Percentiles rank a stretch among this genome's conserved stretches.
These are phyloP conservation scores for Aurelia coerulea DNA, from an alignment of 30 jellyfish, hydroid and myxozoan genomes.

Conservation along the genomic window DNA sequence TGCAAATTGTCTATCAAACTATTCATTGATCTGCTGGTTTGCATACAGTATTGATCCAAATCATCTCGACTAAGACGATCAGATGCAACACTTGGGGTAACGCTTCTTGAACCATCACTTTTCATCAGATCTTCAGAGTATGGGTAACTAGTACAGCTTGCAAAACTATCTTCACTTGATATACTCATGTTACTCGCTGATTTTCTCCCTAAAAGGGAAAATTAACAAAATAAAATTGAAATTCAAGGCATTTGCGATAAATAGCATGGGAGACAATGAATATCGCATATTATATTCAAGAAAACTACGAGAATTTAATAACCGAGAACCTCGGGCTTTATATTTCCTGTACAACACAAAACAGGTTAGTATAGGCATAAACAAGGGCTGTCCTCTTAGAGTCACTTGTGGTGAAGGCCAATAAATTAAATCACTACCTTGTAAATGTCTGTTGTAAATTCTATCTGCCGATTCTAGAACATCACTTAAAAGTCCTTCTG, in stretches of 20 bases:
- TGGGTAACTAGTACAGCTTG: slow-evolving; percentile 73
- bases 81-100: slow-evolving; percentile 65
- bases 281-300: not conserved
- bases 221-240: not conserved
- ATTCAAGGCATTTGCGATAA: not conserved
- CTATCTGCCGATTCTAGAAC: slow-evolving; percentile 61
- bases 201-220: slow-evolving; percentile 8
- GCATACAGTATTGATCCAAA: slow-evolving; percentile 49
- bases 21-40: slow-evolving; percentile 45
- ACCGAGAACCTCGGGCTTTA: too few species aligned
- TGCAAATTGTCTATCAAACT: slow-evolving; percentile 22
- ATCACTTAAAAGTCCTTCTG: slow-evolving; percentile 58
- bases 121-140: slow-evolving; percentile 41
- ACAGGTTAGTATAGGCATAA: too few species aligned
- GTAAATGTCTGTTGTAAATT: slow-evolving; percentile 47
- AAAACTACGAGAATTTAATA: not conserved
- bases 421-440: slow-evolving; percentile 14
- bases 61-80: slow-evolving; percentile 71
- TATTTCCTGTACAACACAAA: too few species aligned
- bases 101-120: slow-evolving; percentile 61
- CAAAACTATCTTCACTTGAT: slow-evolving; percentile 82
- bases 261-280: not conserved
- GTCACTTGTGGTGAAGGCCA: too few species aligned
- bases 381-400: too few species aligned
- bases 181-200: slow-evolving; percentile 60